A percentile compares a stretch with the other conserved stretches of the same genome.
Conservation (phyloP, 2,888 invertebrate species). For the Nomada hirtipes region DNA sequence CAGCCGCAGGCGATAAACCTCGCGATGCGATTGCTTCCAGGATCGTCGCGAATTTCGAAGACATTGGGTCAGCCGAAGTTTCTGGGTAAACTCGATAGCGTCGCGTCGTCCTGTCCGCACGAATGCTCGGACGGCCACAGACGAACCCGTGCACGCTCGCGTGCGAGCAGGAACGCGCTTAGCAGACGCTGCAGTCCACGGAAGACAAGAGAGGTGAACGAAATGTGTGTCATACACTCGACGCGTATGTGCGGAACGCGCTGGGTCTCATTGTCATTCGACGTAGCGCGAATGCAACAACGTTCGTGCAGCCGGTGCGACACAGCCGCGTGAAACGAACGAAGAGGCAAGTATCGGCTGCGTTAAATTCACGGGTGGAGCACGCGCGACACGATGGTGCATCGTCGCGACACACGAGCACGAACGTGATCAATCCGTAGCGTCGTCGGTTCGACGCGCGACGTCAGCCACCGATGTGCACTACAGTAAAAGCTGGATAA, state of each 20-base stretch:
- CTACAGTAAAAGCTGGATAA: background rate
- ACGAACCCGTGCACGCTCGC: conserved; percentile 7
- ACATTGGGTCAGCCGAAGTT: conserved; percentile 62
- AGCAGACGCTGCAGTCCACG: conserved; percentile 53
- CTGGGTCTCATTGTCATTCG: conserved; percentile 70
- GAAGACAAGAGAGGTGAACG: conserved; percentile 71
- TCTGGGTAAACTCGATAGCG: conserved; percentile 70
- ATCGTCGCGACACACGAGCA: conserved; percentile 34
- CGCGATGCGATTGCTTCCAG: background rate
- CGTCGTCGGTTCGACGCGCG: conserved; percentile 27
- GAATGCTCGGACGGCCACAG: no score
- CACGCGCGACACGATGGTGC: conserved; percentile 3
- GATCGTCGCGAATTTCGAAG: background rate
- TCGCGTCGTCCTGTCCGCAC: conserved; percentile 38
- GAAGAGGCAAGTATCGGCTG: conserved; percentile 25
- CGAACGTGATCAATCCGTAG: conserved; percentile 62
- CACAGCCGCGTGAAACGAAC: conserved; percentile 36
- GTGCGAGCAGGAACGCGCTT: conserved; percentile 24
- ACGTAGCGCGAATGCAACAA: conserved; percentile 56
- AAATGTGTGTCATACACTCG: conserved; percentile 77
- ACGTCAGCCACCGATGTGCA: conserved; percentile 10
- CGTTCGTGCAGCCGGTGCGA: conserved; percentile 48
- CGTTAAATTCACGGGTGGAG: conserved; percentile 50
- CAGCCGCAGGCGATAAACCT: no score
- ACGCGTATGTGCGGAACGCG: conserved; percentile 57